Conservation (phyloP, 2,797 vertebrate genomes). For the Morelia viridis region DNA sequence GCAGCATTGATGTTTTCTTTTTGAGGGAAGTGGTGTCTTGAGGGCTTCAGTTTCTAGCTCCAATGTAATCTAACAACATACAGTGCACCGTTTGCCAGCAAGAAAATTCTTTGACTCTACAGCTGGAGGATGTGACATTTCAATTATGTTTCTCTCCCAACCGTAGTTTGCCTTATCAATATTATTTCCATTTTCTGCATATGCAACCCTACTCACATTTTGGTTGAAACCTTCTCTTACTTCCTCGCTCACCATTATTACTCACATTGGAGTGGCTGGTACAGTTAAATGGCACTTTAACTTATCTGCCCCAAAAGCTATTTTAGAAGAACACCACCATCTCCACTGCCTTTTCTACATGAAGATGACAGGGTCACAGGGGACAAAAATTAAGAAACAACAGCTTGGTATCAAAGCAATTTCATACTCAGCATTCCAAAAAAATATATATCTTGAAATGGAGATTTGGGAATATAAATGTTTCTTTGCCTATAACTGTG, state of each 20-base stretch:
- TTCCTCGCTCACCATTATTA: slow-evolving; percentile 16
- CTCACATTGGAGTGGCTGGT: slow-evolving; percentile 45
- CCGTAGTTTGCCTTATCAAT: neutral
- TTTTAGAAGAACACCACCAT: slow-evolving; percentile 38
- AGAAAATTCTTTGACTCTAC: neutral
- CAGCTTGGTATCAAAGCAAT: slow-evolving; percentile 48
- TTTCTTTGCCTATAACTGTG: slow-evolving; percentile 34
- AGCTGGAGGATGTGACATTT: neutral
- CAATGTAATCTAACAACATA: neutral
- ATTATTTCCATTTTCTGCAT: slow-evolving; percentile 1
- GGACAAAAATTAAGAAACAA: slow-evolving; percentile 35
- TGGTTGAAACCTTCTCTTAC: neutral
- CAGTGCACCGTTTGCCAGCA: neutral
- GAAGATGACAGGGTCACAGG: slow-evolving; percentile 10
- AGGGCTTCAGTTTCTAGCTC: neutral
- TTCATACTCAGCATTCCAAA: neutral
- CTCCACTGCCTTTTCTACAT: slow-evolving; percentile 38
- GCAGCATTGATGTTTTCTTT: neutral
- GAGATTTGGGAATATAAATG: slow-evolving; percentile 2
- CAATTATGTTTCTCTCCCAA: neutral
- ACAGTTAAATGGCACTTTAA: slow-evolving; percentile 48
- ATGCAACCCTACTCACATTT: neutral
- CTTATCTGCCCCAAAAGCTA: slow-evolving; percentile 31
- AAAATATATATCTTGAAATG: slow-evolving; percentile 31
- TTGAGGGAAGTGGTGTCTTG: neutral